These are phyloP conservation scores for Psephotus haematonotus DNA, from an alignment of 2,113 vertebrate species.

Conservation along the genomic window DNA sequence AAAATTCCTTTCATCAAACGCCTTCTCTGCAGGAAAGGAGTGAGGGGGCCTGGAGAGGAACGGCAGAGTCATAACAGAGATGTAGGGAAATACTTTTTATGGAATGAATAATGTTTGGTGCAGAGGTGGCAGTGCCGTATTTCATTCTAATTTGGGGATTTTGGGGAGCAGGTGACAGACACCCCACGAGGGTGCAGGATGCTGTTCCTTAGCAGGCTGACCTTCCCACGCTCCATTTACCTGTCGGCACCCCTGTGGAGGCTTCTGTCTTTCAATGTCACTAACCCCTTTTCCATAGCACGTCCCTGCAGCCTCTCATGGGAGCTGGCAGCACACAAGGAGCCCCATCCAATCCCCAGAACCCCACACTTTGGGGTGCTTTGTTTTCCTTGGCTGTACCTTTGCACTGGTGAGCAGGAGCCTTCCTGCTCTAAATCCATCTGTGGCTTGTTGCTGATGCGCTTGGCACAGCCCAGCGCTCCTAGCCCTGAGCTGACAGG, in stretches of 20 bases:
- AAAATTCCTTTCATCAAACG: background rate
- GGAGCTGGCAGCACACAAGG: accelerated
- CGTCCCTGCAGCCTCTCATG: accelerated
- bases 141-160: background rate
- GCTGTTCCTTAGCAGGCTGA: slow-evolving; percentile 12
- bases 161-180: background rate
- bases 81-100: slow-evolving; percentile 11
- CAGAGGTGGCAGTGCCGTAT: background rate
- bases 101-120: background rate
- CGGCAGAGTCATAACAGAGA: background rate
- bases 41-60: background rate
- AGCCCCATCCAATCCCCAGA: accelerated
- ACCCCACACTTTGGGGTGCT: accelerated
- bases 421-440: background rate
- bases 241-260: background rate
- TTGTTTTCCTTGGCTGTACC: background rate
- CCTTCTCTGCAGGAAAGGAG: background rate
- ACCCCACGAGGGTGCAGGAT: background rate
- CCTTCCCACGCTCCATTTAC: background rate
- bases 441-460: background rate
- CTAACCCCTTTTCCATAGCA: background rate
- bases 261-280: background rate
- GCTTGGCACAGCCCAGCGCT: background rate
- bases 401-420: background rate
- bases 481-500: background rate